A percentile compares a stretch with the other conserved stretches of the same genome.
These are phyloP conservation scores for Uloborus diversus DNA, from an alignment of 1,140 invertebrate genomes.

Conservation along the genomic window DNA sequence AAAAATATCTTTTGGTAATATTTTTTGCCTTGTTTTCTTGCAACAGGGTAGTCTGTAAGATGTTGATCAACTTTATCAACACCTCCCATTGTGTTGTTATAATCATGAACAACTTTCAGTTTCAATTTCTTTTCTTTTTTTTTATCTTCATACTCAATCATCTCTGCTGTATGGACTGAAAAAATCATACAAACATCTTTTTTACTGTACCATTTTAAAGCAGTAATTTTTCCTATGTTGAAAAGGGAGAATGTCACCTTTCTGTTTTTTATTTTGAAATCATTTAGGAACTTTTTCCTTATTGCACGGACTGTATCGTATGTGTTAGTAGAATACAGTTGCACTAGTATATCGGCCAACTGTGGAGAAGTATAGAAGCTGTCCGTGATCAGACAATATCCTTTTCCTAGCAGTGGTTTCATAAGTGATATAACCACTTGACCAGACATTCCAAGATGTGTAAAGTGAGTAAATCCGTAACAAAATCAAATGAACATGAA, in stretches of 20 bases:
- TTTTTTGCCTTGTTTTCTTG: background rate
- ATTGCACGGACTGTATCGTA: background rate
- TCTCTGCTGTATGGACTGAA: too few species aligned
- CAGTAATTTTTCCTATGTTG: too few species aligned
- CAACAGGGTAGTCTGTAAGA: background rate
- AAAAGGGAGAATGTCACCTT: background rate
- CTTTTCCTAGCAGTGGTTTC: background rate
- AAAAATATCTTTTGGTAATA: background rate
- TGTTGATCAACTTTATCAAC: too few species aligned
- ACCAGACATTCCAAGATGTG: background rate
- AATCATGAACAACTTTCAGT: too few species aligned
- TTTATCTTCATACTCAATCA: too few species aligned
- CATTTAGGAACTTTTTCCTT: background rate
- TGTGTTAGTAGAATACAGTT: slow-evolving; percentile 4
- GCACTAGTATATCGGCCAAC: background rate
- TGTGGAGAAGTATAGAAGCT: slow-evolving; percentile 4
- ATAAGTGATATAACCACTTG: slow-evolving; percentile 10
- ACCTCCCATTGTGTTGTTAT: too few species aligned
- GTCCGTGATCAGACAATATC: slow-evolving; percentile 2
- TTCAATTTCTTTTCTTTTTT: too few species aligned
- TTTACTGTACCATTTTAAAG: too few species aligned
- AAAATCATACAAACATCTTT: background rate
- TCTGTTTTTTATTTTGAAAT: background rate
- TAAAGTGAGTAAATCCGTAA: too few species aligned
- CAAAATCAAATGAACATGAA: too few species aligned